These are phyloP conservation scores for Augochlora pura DNA, from an alignment of 1,140 invertebrate species.

Conservation along the genomic window DNA sequence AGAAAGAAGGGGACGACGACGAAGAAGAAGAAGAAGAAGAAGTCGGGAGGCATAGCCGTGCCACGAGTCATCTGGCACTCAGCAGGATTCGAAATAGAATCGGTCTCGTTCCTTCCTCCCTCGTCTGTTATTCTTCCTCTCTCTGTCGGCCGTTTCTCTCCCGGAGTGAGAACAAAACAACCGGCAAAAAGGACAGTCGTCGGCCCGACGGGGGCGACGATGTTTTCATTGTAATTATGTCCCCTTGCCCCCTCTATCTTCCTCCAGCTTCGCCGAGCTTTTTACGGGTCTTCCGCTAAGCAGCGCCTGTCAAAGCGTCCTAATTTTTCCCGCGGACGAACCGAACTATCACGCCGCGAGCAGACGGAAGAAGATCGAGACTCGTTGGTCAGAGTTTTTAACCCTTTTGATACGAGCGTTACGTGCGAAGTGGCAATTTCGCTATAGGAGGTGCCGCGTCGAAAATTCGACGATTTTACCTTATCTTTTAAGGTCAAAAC, in stretches of 20 bases:
- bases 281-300: conserved; percentile 52
- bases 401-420: no score
- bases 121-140: conserved; percentile 31
- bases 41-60: conserved; percentile 59
- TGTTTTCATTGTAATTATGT: conserved; percentile 78
- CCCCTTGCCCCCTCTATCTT: no score
- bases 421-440: no score
- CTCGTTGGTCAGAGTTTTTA: no score
- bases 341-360: no score
- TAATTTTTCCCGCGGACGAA: conserved; percentile 47
- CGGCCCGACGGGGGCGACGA: conserved; percentile 69
- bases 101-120: conserved; percentile 55
- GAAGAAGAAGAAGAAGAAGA: conserved; percentile 54
- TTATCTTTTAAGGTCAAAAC: no score
- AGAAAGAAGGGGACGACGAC: conserved; percentile 56
- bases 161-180: conserved; percentile 49
- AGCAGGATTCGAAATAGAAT: conserved; percentile 78
- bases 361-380: no score
- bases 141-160: conserved; percentile 44
- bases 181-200: conserved; percentile 64
- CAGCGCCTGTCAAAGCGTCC: conserved; percentile 61
- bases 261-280: conserved; percentile 35
- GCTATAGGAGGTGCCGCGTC: no score
- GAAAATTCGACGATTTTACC: no score
- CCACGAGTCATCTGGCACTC: conserved; percentile 79